Conservation (phyloP, 2,797 vertebrate species). For the Myotis myotis region DNA sequence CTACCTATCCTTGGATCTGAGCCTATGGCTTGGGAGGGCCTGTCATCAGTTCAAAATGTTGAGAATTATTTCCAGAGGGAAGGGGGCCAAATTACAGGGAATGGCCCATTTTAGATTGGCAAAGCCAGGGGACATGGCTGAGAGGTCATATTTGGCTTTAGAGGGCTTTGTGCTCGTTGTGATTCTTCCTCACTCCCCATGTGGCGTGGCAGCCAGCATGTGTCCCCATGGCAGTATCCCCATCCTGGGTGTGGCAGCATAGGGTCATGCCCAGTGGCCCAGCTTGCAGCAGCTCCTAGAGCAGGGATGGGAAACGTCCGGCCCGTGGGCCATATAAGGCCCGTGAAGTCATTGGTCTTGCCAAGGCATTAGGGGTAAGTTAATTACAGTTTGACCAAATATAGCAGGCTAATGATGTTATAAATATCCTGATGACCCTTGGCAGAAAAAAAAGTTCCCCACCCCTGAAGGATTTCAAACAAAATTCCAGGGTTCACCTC, state of each 20-base stretch:
- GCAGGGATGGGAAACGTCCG: too few relatives aligned
- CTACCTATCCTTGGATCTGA: not conserved
- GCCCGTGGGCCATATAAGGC: too few relatives aligned
- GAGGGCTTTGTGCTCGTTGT: not conserved
- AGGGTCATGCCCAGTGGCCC: not conserved
- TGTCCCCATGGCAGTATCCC: not conserved
- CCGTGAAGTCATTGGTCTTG: too few relatives aligned
- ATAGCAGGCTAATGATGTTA: too few relatives aligned
- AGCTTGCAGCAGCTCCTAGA: not conserved
- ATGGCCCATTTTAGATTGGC: not conserved
- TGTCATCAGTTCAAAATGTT: not conserved
- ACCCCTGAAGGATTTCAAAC: not conserved
- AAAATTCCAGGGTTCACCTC: not conserved
- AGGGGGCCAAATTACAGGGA: not conserved
- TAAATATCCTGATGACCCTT: too few relatives aligned
- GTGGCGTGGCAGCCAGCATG: not conserved
- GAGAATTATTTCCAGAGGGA: not conserved
- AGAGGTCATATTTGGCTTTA: constrained; percentile 8
- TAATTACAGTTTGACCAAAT: too few relatives aligned
- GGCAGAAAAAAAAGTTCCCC: too few relatives aligned
- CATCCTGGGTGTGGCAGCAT: not conserved
- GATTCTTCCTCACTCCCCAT: not conserved
- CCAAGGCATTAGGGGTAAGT: too few relatives aligned
- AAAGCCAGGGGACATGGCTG: not conserved
- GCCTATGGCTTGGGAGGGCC: not conserved